Evolutionary conservation across 2,888 invertebrate species (phyloP), one percentile per base, ranked within the genome.

Genomic region (Phlogophora meticulosa): DNA sequence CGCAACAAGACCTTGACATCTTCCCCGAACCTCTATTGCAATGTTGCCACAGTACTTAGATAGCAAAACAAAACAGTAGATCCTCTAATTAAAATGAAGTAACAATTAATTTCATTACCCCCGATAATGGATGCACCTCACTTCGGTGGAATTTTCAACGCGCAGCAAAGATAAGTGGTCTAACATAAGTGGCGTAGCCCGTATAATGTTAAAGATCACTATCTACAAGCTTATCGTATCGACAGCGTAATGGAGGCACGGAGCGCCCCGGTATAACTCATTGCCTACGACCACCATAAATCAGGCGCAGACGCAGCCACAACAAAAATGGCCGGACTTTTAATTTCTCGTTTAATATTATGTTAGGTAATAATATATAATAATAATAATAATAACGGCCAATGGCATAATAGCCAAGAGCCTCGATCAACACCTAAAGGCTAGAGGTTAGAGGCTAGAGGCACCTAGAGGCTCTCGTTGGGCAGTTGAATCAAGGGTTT

Each of bases 221-320:
- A 88, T 88, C 87, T 83, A 34, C 17, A 32, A 32, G 43, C 73
- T 76, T 74, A 78, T 78, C 69, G 70, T 63, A 52, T 57, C 73
- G 81, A 76, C 83, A 70, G 24, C 43, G 85, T 88, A 85, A 86
- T 88, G 82, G 81, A 83, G 63, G 85, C 65, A 58, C 69, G 85
- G 83, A 84, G 84, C 78, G 82, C 81, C 82, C 60, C 38, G 20
- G 38, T 66, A 73, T 88, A 84, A 85, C 85, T 86, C 85, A 73
- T 76, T 59, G 49, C 72, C 72, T 78, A 64, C 56, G 67, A 68
- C 57, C 76, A 49, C 34, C 77, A 80, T 74, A 69, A 57, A 62
- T 62, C 48, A 34, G 40, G 9, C 40, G n/a, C 15, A 40, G 55
- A 53, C 51, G 40, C 22, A 61, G 59, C 46, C 43, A n/a, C 13